Conservation (phyloP, 2,888 invertebrate species). For the Timema podura region DNA sequence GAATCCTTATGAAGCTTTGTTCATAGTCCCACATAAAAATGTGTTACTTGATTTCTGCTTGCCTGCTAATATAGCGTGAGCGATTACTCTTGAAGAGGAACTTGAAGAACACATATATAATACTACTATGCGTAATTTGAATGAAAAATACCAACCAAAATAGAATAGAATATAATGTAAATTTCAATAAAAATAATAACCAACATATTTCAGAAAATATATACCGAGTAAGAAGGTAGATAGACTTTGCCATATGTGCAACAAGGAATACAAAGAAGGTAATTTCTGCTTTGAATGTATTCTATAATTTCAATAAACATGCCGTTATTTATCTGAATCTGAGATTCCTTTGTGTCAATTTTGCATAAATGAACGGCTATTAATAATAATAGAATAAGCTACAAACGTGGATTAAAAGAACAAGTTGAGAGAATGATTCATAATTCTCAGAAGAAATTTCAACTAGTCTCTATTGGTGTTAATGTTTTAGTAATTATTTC, state of each 20-base stretch:
- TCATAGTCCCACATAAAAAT: neutral
- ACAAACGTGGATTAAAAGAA: neutral
- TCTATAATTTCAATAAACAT: neutral
- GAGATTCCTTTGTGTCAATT: neutral
- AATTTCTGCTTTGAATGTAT: neutral
- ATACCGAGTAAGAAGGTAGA: neutral
- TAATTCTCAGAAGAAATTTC: neutral
- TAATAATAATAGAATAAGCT: neutral
- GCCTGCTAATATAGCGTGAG: neutral
- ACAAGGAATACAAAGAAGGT: neutral
- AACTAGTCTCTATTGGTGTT: neutral
- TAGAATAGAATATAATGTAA: too few species aligned
- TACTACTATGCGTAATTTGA: neutral
- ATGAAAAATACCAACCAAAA: neutral
- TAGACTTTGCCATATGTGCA: neutral
- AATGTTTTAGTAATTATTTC: neutral
- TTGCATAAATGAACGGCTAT: neutral
- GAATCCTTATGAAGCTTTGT: constrained; percentile 1
- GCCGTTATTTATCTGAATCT: neutral
- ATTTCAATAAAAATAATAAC: neutral
- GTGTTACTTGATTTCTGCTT: constrained; percentile 1
- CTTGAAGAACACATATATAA: neutral
- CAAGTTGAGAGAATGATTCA: neutral
- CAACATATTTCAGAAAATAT: neutral
- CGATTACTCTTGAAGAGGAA: neutral